Percentiles rank a stretch among this genome's conserved stretches.
Conservation (phyloP, 2,797 vertebrate species). For the Scleropages formosus region DNA sequence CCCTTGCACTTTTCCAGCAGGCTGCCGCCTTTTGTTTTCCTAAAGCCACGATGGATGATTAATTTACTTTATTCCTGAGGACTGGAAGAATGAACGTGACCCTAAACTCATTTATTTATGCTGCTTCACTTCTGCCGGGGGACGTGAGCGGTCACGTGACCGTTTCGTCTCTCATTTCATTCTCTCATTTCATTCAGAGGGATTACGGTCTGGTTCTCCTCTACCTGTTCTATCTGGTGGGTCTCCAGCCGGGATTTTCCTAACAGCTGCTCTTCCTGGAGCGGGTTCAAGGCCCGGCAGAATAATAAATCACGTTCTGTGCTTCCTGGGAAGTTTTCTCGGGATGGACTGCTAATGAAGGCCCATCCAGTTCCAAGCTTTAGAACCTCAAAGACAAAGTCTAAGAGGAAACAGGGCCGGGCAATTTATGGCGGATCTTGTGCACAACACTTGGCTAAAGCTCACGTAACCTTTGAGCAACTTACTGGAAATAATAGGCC, state of each 20-base stretch:
- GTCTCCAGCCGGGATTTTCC: conserved; percentile 62
- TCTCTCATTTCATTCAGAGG: conserved; percentile 57
- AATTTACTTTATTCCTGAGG: conserved; percentile 53
- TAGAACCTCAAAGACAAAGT: neutral
- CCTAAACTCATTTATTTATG: conserved; percentile 53
- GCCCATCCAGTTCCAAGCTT: neutral
- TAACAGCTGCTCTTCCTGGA: conserved; percentile 66
- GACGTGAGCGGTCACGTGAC: conserved; percentile 50
- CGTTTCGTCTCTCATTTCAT: conserved; percentile 20
- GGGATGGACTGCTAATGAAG: conserved; percentile 24
- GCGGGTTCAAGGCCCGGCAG: conserved; percentile 55
- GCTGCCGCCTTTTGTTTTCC: conserved; percentile 35
- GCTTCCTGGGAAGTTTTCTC: conserved; percentile 21
- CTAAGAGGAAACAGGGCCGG: too few relatives aligned
- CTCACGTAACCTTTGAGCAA: too few relatives aligned
- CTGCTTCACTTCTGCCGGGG: conserved; percentile 43
- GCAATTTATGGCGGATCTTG: too few relatives aligned
- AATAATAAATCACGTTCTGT: conserved; percentile 55
- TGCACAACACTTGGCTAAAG: too few relatives aligned
- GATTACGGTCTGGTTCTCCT: conserved; percentile 50
- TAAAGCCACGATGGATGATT: conserved; percentile 53
- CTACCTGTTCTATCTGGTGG: conserved; percentile 60
- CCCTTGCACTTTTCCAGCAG: conserved; percentile 21
- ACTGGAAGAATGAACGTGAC: conserved; percentile 50
- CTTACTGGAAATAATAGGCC: too few relatives aligned